A percentile compares a stretch with the other conserved stretches of the same genome.
These are phyloP conservation scores for Abscondita cerata DNA, from an alignment of 2,888 invertebrate species.

Conservation along the genomic window DNA sequence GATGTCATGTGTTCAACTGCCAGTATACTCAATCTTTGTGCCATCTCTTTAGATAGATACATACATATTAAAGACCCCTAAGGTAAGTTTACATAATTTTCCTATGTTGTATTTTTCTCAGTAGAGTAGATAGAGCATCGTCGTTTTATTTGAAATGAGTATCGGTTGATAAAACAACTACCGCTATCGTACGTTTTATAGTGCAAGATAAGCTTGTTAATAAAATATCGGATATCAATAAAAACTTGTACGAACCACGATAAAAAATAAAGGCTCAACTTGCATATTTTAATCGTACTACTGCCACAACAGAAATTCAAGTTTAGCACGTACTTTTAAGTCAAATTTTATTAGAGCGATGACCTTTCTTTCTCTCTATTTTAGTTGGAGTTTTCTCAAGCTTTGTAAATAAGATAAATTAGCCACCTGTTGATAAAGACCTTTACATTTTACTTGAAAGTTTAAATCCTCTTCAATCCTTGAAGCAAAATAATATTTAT, in stretches of 20 bases:
- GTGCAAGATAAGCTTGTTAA: too few relatives aligned
- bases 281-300: too few relatives aligned
- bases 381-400: too few relatives aligned
- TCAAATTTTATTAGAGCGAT: too few relatives aligned
- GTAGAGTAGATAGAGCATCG: neutral
- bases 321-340: too few relatives aligned
- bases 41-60: slow-evolving; percentile 95
- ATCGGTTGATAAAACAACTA: too few relatives aligned
- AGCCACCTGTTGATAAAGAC: neutral
- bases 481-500: slow-evolving; percentile 1
- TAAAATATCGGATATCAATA: too few relatives aligned
- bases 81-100: slow-evolving; percentile 65
- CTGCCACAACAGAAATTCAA: too few relatives aligned
- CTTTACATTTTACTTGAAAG: neutral
- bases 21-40: slow-evolving; percentile 97
- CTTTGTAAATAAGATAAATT: neutral
- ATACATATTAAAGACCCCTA: slow-evolving; percentile 92
- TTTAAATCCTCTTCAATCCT: neutral
- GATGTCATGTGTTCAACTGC: slow-evolving; percentile 99
- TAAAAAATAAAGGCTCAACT: too few relatives aligned
- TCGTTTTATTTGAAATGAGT: neutral
- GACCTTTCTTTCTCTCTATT: too few relatives aligned
- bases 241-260: too few relatives aligned
- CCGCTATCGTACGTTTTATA: too few relatives aligned
- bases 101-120: slow-evolving; percentile 24